These are phyloP conservation scores for Drosophila incognita DNA, from an alignment of 2,888 invertebrate species.

Conservation along the genomic window DNA sequence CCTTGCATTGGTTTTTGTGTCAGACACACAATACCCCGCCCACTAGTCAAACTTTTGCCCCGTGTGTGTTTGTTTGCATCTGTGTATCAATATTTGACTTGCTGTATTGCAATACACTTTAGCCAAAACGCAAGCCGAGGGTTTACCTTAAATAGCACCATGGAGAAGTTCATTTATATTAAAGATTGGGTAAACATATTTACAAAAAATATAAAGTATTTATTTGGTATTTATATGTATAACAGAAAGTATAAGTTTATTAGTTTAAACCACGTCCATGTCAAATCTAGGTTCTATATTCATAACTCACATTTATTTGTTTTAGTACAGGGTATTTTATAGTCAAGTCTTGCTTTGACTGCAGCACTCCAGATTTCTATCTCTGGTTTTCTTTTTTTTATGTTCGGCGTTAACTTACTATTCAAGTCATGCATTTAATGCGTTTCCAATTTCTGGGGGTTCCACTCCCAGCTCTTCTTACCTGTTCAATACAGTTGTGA, in stretches of 20 bases:
- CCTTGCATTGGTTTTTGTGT: slow-evolving; percentile 42
- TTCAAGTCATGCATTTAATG: slow-evolving; percentile 66
- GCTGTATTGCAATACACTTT: slow-evolving; percentile 48
- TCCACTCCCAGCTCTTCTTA: not conserved
- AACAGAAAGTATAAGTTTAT: not conserved
- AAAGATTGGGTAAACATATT: not conserved
- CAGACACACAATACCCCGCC: slow-evolving; percentile 42
- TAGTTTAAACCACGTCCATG: not conserved
- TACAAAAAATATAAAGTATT: not conserved
- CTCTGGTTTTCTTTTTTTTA: slow-evolving; percentile 2
- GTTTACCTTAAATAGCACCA: not conserved
- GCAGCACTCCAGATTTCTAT: slow-evolving; percentile 4
- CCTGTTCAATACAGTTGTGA: slow-evolving; percentile 17
- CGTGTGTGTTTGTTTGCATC: slow-evolving; percentile 9
- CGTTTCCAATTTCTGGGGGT: slow-evolving; percentile 54
- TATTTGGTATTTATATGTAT: not conserved
- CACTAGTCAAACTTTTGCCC: slow-evolving; percentile 31
- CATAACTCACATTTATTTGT: not conserved
- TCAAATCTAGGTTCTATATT: not conserved
- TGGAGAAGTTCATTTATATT: not conserved
- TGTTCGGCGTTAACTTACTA: slow-evolving; percentile 28
- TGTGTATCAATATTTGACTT: slow-evolving; percentile 71
- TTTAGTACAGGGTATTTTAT: not conserved
- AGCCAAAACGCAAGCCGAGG: not conserved
- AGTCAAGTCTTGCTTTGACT: not conserved